Evolutionary conservation across 2,797 vertebrate genomes (phyloP), one percentile per base, ranked within the genome.

Genomic region (Lacerta bilineata): DNA sequence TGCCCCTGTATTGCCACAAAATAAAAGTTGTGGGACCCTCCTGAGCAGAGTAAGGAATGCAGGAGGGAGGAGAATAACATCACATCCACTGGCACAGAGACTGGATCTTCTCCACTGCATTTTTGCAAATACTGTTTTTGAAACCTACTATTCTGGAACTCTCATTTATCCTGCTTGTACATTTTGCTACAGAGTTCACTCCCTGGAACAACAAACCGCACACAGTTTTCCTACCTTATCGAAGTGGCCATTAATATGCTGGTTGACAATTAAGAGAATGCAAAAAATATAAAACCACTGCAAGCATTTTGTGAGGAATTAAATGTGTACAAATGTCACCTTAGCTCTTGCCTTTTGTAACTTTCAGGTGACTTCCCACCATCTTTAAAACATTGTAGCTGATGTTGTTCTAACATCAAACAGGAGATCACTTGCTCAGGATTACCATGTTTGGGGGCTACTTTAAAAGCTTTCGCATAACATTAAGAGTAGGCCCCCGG

Each of bases 381-480:
- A 46, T 66, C 39, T 76, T 72, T 59, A 43, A 89, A 74, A 29
- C 82, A 76, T 41, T 13, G 5, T 5, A 9, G 36, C 71, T 71
- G 71, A 75, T 81, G 71, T 46, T 75, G 9, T 59, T 71, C 33
- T 18, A 10, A 15, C 46, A 68, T 39, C 11, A 87, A 92, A 91
- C 64, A 83, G 15, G 15, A 29, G 46, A 39, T 66, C 18, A 5
- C 25, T 66, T 46, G 25, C 8, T 50, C 71, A 75, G 43, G 46
- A 76, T 55, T 18, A 50, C 8, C 18, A 10, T 91, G 68, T 90
- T 78, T 87, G n/a, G 68, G 46, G 68, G 33, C 86, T 86, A 91
- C 83, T 96, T 96, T 0, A 97, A 79, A 46, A 97, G 95, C 83
- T 95, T 95, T 76, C 46, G 89, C 97, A 97, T 96, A 82, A 94